Base-by-base conservation (phyloP, 92 coral and sea anemone species). In the Epizoanthus illoricatus region DNA sequence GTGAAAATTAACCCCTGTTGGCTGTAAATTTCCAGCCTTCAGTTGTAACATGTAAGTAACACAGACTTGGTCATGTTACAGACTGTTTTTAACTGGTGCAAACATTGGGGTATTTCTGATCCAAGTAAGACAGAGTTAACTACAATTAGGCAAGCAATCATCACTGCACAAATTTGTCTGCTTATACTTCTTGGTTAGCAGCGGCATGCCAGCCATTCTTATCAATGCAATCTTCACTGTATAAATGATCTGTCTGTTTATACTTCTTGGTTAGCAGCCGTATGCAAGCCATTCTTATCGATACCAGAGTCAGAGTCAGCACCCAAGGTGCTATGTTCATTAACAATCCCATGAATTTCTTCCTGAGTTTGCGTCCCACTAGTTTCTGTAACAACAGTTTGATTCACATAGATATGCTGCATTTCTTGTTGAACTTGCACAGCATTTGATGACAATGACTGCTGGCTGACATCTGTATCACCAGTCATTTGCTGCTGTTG, bases 321-420 rank as follows among this genome's bases (percentile, higher is more conserved):
- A 33, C 84, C 87, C 56, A 87, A 71, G 13, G 91, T 80, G 7
- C 89, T 76, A 12, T 91, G 87, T 65, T 93, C 94, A 78, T 80
- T 92, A 11, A 93, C 90, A 17, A 91, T 87, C 21, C 79, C 88
- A 19, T 93, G 91, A 20, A 93, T 89, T 41, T 91, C 97, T 78
- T 91, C 94, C 12, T 94, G 88, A 18, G 94, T 89, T 70, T 93
- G 97, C 15, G 94, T 92, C 49, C 92, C 94, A 88, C 97, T 92
- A 42, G 79, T 90, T 73, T 92, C 97, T 15, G 97, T 92, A 60
- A 90, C 92, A 40, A 88, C 94, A 63, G 81, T 81, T 42, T 92
- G 97, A 65, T 90, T 81, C 40, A 87, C 87, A 75, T 91, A 93
- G 28, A 83, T 83, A 41, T 85, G 91, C 69, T 84, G 80, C 69